Conservation (phyloP, 2,113 vertebrate species). For the Terrapene triunguis region DNA sequence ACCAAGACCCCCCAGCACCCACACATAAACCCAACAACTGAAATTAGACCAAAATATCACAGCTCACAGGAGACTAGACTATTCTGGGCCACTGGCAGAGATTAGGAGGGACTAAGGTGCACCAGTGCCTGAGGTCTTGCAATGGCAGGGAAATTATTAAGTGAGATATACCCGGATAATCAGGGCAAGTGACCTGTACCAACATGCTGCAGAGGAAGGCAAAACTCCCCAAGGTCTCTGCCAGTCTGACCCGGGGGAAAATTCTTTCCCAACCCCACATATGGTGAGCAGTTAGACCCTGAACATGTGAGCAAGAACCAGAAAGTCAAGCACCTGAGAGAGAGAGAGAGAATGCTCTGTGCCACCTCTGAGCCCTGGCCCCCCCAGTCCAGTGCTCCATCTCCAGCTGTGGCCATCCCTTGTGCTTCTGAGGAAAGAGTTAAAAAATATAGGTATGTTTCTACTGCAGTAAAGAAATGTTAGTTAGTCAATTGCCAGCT, state of each 20-base stretch:
- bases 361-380: not conserved
- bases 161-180: not conserved
- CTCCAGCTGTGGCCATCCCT: not conserved
- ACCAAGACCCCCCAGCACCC: not conserved
- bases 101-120: not conserved
- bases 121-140: not conserved
- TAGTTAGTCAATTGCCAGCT: not conserved
- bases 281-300: not conserved
- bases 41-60: not conserved
- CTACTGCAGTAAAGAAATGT: not conserved
- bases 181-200: not conserved
- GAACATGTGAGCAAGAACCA: not conserved
- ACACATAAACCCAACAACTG: not conserved
- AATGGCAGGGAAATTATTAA: not conserved
- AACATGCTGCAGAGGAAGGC: not conserved
- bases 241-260: not conserved
- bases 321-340: not conserved
- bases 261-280: not conserved
- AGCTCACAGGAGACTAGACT: not conserved
- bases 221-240: not conserved
- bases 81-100: not conserved
- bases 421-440: not conserved
- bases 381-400: not conserved
- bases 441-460: not conserved
- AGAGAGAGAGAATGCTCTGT: not conserved